Percentiles rank a stretch among this genome's conserved stretches.
Evolutionary conservation across 2,888 invertebrate genomes (phyloP).

Genomic region (Apamea epomidion): DNA sequence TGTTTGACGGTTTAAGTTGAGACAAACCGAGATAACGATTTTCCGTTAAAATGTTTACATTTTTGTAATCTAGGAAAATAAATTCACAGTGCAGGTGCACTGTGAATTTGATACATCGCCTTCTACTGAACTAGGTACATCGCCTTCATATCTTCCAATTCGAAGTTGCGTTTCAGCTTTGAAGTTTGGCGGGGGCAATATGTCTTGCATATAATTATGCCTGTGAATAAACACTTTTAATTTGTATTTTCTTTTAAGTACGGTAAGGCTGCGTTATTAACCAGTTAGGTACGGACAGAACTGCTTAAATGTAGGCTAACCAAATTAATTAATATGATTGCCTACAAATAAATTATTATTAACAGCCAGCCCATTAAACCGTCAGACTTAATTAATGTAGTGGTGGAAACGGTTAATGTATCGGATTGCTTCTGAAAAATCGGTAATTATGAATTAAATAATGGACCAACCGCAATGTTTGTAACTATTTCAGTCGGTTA

Average conservation of each 20-base stretch:
- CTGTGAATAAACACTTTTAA: neutral
- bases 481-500: neutral
- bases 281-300: too few relatives aligned
- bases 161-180: neutral
- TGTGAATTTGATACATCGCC: too few relatives aligned
- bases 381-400: neutral
- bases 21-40: neutral
- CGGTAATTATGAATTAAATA: constrained; percentile 26
- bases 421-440: constrained; percentile 3
- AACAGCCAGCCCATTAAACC: neutral
- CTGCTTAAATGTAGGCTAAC: too few relatives aligned
- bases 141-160: neutral
- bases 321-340: neutral
- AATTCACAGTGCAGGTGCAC: neutral
- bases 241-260: neutral
- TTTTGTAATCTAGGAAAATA: neutral
- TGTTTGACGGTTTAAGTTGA: neutral
- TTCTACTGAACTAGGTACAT: neutral
- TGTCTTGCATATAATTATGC: neutral
- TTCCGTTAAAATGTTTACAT: neutral
- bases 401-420: constrained; percentile 9
- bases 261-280: too few relatives aligned
- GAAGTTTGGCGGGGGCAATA: neutral
- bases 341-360: constrained; percentile 1
- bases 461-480: neutral